Evolutionary conservation across 2,797 vertebrate genomes (phyloP), one percentile per base, ranked within the genome.

Genomic region (Argya squamiceps): DNA sequence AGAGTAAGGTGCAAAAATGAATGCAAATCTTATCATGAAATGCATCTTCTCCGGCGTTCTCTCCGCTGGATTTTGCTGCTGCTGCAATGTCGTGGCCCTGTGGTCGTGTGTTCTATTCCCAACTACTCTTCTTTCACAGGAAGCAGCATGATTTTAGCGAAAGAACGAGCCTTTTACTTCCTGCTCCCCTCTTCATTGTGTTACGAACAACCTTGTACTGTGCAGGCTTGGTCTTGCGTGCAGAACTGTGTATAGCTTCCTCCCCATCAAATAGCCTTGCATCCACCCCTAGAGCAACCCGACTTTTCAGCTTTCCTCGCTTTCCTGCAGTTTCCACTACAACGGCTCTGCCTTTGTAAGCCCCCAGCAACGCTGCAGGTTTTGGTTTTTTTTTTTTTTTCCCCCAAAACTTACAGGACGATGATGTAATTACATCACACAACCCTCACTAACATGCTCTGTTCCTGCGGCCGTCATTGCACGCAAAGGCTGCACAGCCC

Each of bases 371-470:
- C 0, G 32, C 29, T 18, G 26, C 1, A 29, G 22, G 15, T 11
- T 17, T 62, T 27, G 50, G 37, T 36, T 56, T 52, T 27, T 21
- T 7, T 6, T 19, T 2, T 2, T 56, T 52, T 22, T 56, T 52
- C 21, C 0, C 27, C 39, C 59, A 14, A 24, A 39, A 60, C 2
- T 65, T 69, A 17, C 21, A 58, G 68, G 26, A 30, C 12, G 56
- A 8, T 12, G 1, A 6, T 34, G 15, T 4, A 34, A 62, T 41
- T 43, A 3, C 79, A 53, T 46, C 88, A 34, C 63, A 3, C 21
- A 34, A 1, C 32, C 10, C n/a, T 11, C 2, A 58, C 74, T 24
- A 32, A 22, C 2, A 0, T 2, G 24, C 27, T 5, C 15, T 0
- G 1, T 11, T 37, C 18, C 41, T 3, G 19, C 0, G 5, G 64